Evolutionary conservation across 2,888 invertebrate species (phyloP).

Genomic region (Rotaria macrura): DNA sequence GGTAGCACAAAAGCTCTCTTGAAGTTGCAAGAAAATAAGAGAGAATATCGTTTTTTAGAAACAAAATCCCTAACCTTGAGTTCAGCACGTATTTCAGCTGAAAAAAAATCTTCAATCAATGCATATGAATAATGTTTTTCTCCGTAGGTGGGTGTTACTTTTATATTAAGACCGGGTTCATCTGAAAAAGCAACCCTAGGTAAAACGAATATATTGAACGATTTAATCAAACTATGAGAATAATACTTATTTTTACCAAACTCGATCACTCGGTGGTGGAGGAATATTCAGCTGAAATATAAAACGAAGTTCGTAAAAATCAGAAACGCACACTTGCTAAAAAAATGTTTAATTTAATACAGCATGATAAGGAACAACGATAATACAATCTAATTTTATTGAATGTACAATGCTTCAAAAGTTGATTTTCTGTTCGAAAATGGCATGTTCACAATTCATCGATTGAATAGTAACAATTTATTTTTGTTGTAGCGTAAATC

Average conservation of each 20-base stretch:
- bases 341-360: too few relatives aligned
- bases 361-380: too few relatives aligned
- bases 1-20: background rate
- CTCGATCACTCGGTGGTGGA: constrained; percentile 18
- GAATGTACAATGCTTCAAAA: too few relatives aligned
- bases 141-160: background rate
- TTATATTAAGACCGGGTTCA: background rate
- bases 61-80: background rate
- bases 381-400: too few relatives aligned
- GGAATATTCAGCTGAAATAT: background rate
- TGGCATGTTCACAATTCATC: too few relatives aligned
- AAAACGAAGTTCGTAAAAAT: too few relatives aligned
- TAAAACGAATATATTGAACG: too few relatives aligned
- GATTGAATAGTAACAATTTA: too few relatives aligned
- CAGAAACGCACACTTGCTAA: too few relatives aligned
- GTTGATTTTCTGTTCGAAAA: too few relatives aligned
- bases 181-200: background rate
- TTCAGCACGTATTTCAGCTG: background rate
- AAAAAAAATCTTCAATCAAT: background rate
- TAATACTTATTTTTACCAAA: background rate
- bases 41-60: fast-evolving
- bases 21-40: background rate
- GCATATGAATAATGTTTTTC: background rate
- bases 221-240: background rate
- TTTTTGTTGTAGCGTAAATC: too few relatives aligned